These are phyloP conservation scores for Montifringilla adamsi DNA, from an alignment of 2,113 vertebrate genomes.

Conservation along the genomic window DNA sequence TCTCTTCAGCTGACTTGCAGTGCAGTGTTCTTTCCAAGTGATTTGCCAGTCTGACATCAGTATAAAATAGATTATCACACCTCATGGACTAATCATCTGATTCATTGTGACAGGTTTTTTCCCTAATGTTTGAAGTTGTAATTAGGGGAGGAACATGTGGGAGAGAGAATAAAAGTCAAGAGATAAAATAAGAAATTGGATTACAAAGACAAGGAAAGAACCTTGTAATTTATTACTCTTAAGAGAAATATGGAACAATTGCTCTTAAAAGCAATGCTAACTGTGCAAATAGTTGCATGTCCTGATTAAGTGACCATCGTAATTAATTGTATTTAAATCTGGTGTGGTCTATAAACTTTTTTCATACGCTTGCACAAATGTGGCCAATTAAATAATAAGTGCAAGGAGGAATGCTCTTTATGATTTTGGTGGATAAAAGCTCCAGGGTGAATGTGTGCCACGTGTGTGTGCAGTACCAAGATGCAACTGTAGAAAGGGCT, in stretches of 20 bases:
- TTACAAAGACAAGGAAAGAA: not conserved
- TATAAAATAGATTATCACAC: not conserved
- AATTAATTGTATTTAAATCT: not conserved
- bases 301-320: not conserved
- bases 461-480: no score
- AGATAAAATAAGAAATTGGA: conserved; percentile 30
- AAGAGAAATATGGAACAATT: not conserved
- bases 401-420: not conserved
- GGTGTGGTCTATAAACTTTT: not conserved
- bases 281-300: not conserved
- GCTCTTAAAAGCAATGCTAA: not conserved
- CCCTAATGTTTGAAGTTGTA: conserved; percentile 12
- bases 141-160: conserved; percentile 25
- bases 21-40: not conserved
- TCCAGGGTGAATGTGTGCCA: not conserved
- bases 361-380: not conserved
- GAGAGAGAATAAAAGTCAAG: conserved; percentile 32
- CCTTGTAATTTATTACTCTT: not conserved
- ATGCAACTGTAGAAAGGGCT: not conserved
- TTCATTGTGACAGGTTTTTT: conserved; percentile 7
- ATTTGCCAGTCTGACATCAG: not conserved
- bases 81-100: conserved; percentile 17
- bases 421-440: not conserved
- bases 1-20: not conserved
- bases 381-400: not conserved